phyloP scores from a whole-genome alignment of 1,140 invertebrate species.

The Micrasema minimum region DNA sequence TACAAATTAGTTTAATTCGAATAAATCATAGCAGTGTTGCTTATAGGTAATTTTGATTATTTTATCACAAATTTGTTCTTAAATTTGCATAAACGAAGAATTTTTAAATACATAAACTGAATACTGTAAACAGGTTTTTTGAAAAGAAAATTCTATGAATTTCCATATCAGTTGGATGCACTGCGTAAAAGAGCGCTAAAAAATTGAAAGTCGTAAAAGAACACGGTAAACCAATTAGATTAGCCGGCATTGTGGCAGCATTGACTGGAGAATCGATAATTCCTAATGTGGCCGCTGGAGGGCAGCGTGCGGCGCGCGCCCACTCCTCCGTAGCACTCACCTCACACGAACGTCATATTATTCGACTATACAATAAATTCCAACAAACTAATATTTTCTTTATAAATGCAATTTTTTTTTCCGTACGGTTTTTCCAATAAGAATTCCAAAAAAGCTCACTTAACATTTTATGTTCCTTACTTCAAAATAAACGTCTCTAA shows the following conservation, averaged over 20 bases:
- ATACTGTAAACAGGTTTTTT: no score
- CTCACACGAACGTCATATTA: constrained; percentile 57
- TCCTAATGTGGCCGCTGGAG: constrained; percentile 66
- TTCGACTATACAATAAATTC: constrained; percentile 8
- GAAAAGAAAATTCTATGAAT: constrained; percentile 7
- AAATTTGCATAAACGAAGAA: no score
- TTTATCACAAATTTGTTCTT: no score
- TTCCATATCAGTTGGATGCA: constrained; percentile 16
- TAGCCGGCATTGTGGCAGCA: constrained; percentile 53
- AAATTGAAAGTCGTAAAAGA: constrained; percentile 44
- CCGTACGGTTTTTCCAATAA: no score
- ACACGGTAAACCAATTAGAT: constrained; percentile 45
- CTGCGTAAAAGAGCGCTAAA: constrained; percentile 32
- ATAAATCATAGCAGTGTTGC: no score
- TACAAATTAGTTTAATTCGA: no score
- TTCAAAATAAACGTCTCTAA: constrained; percentile 18
- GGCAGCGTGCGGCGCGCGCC: constrained; percentile 64
- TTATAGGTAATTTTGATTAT: no score
- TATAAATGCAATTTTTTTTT: no score
- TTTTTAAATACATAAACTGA: no score
- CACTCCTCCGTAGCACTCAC: constrained; percentile 64
- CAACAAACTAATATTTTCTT: no score
- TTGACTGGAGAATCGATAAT: constrained; percentile 66
- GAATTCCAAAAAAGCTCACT: no score
- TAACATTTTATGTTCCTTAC: not conserved